phyloP scores from a whole-genome alignment of 1,140 invertebrate species.

The Aphelinus certus region DNA sequence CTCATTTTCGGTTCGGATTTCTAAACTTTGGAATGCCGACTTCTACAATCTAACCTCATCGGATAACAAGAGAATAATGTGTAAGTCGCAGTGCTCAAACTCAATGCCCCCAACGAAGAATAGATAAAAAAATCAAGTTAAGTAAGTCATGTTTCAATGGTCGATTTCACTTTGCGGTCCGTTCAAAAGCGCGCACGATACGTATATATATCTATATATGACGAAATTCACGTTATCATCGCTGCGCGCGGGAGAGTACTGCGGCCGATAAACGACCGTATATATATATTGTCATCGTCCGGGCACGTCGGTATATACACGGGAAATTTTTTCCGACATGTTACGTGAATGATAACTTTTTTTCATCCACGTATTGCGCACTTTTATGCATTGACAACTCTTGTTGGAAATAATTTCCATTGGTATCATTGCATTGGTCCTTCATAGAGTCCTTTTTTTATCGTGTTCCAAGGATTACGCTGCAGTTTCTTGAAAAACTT shows the following conservation, averaged over 20 bases:
- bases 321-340: too few relatives aligned
- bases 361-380: too few relatives aligned
- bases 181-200: neutral
- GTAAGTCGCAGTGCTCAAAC: neutral
- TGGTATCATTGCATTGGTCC: too few relatives aligned
- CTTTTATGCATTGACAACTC: too few relatives aligned
- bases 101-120: too few relatives aligned
- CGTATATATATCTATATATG: neutral
- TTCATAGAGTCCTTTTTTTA: too few relatives aligned
- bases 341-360: too few relatives aligned
- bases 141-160: neutral
- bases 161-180: neutral
- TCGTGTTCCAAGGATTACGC: too few relatives aligned
- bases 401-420: too few relatives aligned
- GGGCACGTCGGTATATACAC: too few relatives aligned
- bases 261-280: neutral
- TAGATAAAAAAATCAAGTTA: neutral
- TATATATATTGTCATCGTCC: too few relatives aligned
- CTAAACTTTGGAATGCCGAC: neutral
- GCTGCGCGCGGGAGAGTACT: neutral
- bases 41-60: constrained; percentile 24
- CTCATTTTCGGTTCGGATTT: neutral
- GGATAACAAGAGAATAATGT: neutral
- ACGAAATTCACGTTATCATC: constrained; percentile 22
- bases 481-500: too few relatives aligned